Percentiles rank a stretch among this genome's conserved stretches.
phyloP scores from a whole-genome alignment of 2,888 invertebrate species.

The Dicroscelio sp. region DNA sequence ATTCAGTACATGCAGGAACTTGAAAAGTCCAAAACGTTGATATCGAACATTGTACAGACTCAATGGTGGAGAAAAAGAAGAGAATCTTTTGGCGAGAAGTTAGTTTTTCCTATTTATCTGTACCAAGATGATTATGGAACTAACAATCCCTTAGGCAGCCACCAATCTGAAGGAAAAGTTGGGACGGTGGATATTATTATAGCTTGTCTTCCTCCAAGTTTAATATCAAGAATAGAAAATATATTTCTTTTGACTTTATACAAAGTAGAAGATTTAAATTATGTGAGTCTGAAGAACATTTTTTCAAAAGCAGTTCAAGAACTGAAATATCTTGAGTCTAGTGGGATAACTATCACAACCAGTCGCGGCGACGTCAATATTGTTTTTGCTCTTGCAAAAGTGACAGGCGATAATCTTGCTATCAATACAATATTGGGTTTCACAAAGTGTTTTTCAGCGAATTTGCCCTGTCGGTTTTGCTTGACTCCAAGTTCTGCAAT shows the following conservation, averaged over 20 bases:
- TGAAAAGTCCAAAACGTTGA: background rate
- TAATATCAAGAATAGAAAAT: constrained; percentile 65
- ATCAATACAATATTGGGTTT: background rate
- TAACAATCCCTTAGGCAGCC: constrained; percentile 73
- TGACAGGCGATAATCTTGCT: constrained; percentile 21
- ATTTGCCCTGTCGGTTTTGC: background rate
- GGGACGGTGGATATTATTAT: constrained; percentile 63
- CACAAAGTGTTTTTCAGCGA: background rate
- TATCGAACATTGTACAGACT: background rate
- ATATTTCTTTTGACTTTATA: constrained; percentile 47
- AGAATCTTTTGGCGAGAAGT: constrained; percentile 1
- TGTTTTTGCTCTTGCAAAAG: constrained; percentile 65
- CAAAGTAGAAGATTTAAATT: constrained; percentile 62
- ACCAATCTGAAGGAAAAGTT: constrained; percentile 59
- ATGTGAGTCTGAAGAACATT: constrained; percentile 10
- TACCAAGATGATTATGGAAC: constrained; percentile 6
- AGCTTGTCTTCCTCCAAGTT: constrained; percentile 68
- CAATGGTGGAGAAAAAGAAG: constrained; percentile 46
- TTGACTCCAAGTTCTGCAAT: no score
- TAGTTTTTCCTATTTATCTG: constrained; percentile 55
- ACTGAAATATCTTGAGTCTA: constrained; percentile 53
- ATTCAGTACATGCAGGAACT: background rate
- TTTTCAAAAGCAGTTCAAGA: constrained; percentile 56
- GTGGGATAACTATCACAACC: constrained; percentile 61
- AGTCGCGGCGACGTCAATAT: constrained; percentile 38